Evolutionary conservation across 2,113 vertebrate genomes (phyloP).

Genomic region (Hemicordylus capensis): DNA sequence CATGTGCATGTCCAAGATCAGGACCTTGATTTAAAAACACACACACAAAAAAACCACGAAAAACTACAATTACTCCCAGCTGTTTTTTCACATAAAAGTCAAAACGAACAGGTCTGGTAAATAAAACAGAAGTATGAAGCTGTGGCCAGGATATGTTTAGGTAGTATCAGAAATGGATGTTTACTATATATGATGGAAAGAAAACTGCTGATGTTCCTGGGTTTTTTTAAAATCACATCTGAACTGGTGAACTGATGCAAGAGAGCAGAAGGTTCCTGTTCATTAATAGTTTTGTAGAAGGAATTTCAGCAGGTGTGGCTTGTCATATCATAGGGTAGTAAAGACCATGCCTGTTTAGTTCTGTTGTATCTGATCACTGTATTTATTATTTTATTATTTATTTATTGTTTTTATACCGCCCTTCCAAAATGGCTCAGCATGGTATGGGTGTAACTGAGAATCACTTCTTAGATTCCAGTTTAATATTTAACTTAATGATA

Average conservation of each 20-base stretch:
- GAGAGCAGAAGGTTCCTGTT: constrained; percentile 25
- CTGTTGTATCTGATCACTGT: neutral
- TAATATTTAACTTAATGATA: constrained; percentile 14
- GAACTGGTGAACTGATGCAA: neutral
- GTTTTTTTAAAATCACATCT: constrained; percentile 4
- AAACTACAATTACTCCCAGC: constrained; percentile 7
- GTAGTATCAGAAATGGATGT: neutral
- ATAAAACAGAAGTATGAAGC: neutral
- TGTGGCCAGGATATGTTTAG: constrained; percentile 13
- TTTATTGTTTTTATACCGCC: no score
- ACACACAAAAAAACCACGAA: no score
- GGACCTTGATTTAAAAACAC: constrained; percentile 1
- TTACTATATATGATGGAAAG: constrained; percentile 1
- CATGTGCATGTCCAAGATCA: neutral
- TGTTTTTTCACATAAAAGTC: constrained; percentile 23
- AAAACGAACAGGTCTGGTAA: constrained; percentile 1
- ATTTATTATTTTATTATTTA: no score
- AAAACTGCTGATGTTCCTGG: constrained; percentile 6
- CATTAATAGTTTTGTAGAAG: neutral
- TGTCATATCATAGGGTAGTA: neutral
- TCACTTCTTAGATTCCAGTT: neutral
- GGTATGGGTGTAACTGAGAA: neutral
- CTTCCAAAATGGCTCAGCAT: no score
- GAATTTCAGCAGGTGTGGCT: neutral
- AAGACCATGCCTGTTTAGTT: no score